These are phyloP conservation scores for Halcyon senegalensis DNA, from an alignment of 2,113 vertebrate species.

Conservation along the genomic window DNA sequence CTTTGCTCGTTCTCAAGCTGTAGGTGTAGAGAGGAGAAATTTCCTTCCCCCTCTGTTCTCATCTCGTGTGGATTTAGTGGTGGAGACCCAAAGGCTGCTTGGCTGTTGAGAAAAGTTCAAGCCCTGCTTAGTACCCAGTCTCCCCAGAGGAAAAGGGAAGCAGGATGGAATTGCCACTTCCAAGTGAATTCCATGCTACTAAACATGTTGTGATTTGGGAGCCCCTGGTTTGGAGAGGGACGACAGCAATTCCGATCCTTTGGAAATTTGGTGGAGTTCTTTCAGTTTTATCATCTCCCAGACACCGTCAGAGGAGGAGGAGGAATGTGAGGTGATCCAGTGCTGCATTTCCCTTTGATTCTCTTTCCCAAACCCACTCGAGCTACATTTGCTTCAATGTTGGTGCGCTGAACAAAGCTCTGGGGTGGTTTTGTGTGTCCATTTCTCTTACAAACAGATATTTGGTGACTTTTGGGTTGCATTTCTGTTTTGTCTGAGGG, in stretches of 20 bases:
- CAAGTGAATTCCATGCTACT: not conserved
- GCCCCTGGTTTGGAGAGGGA: not conserved
- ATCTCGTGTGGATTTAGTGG: not conserved
- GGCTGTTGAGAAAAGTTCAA: not conserved
- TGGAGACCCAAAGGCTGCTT: not conserved
- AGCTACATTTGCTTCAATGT: not conserved
- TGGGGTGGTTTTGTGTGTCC: not conserved
- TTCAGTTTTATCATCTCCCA: not conserved
- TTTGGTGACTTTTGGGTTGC: not conserved
- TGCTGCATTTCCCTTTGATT: not conserved
- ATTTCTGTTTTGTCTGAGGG: not conserved
- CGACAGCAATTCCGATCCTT: not conserved
- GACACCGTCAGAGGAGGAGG: not conserved
- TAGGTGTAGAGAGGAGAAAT: not conserved
- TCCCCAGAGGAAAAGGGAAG: not conserved
- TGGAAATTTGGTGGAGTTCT: not conserved
- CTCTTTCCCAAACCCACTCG: not conserved
- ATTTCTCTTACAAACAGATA: not conserved
- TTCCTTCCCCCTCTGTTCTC: not conserved
- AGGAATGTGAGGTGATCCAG: not conserved
- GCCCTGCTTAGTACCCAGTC: not conserved
- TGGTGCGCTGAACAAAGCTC: not conserved
- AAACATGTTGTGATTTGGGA: not conserved
- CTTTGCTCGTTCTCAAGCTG: not conserved
- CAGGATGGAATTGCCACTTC: not conserved